Evolutionary conservation across 37 sponge, comb jelly and placozoan species (phyloP), one percentile per base, ranked within the genome.

Genomic region (Cladorhizidae sp.): DNA sequence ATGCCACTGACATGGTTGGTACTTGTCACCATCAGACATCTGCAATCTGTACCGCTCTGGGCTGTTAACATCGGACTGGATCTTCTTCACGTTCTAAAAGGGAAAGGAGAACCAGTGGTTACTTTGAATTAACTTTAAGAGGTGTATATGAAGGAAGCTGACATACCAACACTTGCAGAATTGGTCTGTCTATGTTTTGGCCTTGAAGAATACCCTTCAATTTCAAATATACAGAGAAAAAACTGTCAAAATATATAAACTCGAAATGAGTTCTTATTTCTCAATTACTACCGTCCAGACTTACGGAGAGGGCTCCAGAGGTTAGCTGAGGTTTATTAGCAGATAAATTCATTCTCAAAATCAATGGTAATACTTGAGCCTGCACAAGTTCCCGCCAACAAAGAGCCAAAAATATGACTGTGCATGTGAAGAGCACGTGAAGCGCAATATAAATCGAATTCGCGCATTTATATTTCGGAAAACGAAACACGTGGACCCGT

Each of bases 131-230:
- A 20, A 20, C 17, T 54, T 54, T 12, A 54, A 54, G 55, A 20
- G 17, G 17, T 54, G 17, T 20, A 54, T 54, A 54, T 54, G 55
- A 1, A 15, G 11, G 40, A 9, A 35, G 42, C 18, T 1, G 15
- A 65, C 88, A 78, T 56, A 91, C 92, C 69, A 86, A 33, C 14
- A 91, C 79, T 86, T 91, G 92, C 21, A 91, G 59, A 43, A 86
- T 54, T 32, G 88, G 88, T 31, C 79, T 78, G 51, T 61, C 41
- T 37, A 77, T 67, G 3, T 26, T 20, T 8, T 18, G 20, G 1
- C 83, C 83, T 15, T 57, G 45, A 51, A 91, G 73, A 20, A 91
- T 86, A 28, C 42, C 74, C 92, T 91, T 63, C 32, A 68, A 8
- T 36, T 12, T 15, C 14, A 67, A 74, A 56, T 52, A n/a, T n/a